These are phyloP conservation scores for Nesospiza acunhae DNA, from an alignment of 2,113 vertebrate species.

Conservation along the genomic window DNA sequence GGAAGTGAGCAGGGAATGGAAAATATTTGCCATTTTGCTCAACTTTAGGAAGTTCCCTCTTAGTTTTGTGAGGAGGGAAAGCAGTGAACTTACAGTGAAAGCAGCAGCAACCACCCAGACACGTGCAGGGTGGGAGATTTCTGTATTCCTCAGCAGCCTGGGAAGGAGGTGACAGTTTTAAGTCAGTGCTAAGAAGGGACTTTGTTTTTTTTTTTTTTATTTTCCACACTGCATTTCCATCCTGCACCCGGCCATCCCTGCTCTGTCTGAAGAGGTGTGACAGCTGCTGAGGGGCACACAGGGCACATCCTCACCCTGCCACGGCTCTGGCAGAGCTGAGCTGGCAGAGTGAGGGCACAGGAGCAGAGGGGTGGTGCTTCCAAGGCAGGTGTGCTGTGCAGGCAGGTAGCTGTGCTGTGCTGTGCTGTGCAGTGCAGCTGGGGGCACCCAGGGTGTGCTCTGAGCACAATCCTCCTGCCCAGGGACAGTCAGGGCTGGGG, in stretches of 20 bases:
- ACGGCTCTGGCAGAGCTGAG: accelerated
- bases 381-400: background rate
- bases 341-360: background rate
- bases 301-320: background rate
- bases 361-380: background rate
- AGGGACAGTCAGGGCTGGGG: background rate
- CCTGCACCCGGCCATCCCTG: background rate
- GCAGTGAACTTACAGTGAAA: background rate
- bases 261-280: background rate
- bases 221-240: background rate
- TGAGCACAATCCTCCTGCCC: background rate
- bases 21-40: background rate
- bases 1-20: background rate
- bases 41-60: background rate
- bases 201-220: background rate
- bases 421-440: background rate
- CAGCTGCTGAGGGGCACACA: background rate
- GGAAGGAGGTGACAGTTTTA: background rate
- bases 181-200: background rate
- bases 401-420: no score
- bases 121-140: background rate
- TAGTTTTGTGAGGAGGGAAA: background rate
- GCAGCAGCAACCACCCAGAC: background rate
- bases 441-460: background rate
- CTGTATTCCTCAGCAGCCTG: background rate